A percentile compares a stretch with the other conserved stretches of the same genome.
Conservation (phyloP, 2,888 invertebrate species). For the Lissonota sp. region DNA sequence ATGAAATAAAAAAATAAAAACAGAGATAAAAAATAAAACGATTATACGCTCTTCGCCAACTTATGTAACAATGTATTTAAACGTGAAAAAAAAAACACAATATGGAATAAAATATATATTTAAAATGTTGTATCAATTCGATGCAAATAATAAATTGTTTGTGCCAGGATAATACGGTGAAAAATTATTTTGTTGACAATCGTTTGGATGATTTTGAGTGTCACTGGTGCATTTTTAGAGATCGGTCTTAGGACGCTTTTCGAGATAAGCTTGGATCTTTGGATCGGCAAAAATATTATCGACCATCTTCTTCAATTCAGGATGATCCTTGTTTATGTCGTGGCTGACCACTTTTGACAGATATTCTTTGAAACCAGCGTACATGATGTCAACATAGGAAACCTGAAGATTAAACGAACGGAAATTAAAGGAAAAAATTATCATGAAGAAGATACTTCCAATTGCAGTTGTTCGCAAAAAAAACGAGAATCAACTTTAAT, state of each 20-base stretch:
- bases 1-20: neutral
- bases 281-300: slow-evolving; percentile 81
- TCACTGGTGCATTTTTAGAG: slow-evolving; percentile 58
- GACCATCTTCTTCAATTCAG: slow-evolving; percentile 82
- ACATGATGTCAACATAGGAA: slow-evolving; percentile 84
- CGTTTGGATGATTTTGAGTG: neutral
- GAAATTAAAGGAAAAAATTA: neutral
- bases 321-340: slow-evolving; percentile 82
- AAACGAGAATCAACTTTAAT: neutral
- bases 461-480: no score
- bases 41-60: neutral
- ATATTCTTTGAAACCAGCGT: slow-evolving; percentile 80
- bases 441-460: no score
- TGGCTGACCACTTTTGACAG: slow-evolving; percentile 73
- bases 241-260: slow-evolving; percentile 75
- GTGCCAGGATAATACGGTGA: slow-evolving; percentile 11
- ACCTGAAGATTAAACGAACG: slow-evolving; percentile 76
- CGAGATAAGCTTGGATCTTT: slow-evolving; percentile 83
- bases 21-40: neutral
- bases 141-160: slow-evolving; percentile 24
- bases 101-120: neutral
- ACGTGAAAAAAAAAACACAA: slow-evolving; percentile 27
- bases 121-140: neutral
- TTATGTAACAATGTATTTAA: slow-evolving; percentile 21
- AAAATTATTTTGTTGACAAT: slow-evolving; percentile 25